These are phyloP conservation scores for Horisme vitalbata DNA, from an alignment of 2,888 invertebrate species.

Conservation along the genomic window DNA sequence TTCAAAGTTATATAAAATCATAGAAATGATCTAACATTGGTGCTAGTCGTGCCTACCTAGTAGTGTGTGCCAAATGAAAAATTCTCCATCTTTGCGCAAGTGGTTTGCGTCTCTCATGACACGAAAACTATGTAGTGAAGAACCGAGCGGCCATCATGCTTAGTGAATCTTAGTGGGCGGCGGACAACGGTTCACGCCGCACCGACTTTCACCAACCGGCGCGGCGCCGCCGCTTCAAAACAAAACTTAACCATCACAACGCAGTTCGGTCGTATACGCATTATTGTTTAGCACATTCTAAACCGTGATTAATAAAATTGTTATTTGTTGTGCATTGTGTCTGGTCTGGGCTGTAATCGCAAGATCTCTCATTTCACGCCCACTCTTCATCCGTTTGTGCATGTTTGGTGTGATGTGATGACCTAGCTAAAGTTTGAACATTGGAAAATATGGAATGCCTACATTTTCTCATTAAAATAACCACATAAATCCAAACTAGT, in stretches of 20 bases:
- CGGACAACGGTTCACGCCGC: slow-evolving; percentile 56
- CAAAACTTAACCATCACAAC: slow-evolving; percentile 41
- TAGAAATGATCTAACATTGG: too few relatives aligned
- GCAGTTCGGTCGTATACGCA: slow-evolving; percentile 23
- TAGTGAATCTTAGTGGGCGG: slow-evolving; percentile 71
- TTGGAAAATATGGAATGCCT: too few relatives aligned
- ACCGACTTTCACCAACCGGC: slow-evolving; percentile 63
- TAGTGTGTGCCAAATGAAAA: too few relatives aligned
- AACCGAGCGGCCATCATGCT: slow-evolving; percentile 68
- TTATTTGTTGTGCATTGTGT: slow-evolving; percentile 23
- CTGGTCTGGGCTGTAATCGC: slow-evolving; percentile 30
- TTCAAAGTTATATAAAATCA: too few relatives aligned
- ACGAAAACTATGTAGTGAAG: slow-evolving; percentile 40
- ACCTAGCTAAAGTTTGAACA: slow-evolving; percentile 15
- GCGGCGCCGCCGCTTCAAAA: slow-evolving; percentile 53
- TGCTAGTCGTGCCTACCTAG: too few relatives aligned
- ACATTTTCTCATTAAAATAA: too few relatives aligned
- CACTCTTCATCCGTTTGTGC: slow-evolving; percentile 47
- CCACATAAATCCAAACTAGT: too few relatives aligned
- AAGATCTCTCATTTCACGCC: slow-evolving; percentile 34
- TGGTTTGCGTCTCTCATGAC: slow-evolving; percentile 35
- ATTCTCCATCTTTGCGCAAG: not conserved
- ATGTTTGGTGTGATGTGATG: slow-evolving; percentile 46
- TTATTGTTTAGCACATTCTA: slow-evolving; percentile 25
- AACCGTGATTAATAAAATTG: slow-evolving; percentile 18